Conservation (phyloP, 2,888 invertebrate species). For the Philopedon plagiatum region DNA sequence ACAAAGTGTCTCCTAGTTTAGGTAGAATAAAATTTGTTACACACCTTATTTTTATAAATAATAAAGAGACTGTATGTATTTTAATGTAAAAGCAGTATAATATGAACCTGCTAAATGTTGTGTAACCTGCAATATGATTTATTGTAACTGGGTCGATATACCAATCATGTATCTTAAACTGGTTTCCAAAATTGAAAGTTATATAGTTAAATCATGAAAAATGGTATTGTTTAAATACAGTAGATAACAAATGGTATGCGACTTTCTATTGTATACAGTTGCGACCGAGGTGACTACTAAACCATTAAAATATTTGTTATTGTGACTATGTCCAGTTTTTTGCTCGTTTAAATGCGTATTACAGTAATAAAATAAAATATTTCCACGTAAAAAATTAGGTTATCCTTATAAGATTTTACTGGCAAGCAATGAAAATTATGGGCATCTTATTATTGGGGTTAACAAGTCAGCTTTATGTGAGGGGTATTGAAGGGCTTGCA, state of each 20-base stretch:
- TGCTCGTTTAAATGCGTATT: neutral
- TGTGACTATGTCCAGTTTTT: neutral
- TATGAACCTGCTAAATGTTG: constrained; percentile 20
- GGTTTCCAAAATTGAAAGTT: constrained; percentile 58
- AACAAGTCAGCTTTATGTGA: no score
- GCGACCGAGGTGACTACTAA: neutral
- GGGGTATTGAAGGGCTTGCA: no score
- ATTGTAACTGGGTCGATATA: constrained; percentile 57
- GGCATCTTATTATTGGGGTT: no score
- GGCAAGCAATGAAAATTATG: no score
- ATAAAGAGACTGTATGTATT: neutral
- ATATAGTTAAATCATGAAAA: constrained; percentile 26
- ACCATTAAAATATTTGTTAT: neutral
- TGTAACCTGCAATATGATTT: constrained; percentile 47
- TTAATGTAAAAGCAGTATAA: neutral
- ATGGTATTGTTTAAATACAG: constrained; percentile 21
- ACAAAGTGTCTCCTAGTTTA: no score
- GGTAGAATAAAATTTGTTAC: neutral
- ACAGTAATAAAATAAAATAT: neutral
- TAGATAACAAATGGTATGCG: constrained; percentile 14
- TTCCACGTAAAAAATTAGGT: no score
- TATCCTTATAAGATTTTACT: no score
- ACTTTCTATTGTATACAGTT: constrained; percentile 13
- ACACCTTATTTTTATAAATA: neutral
- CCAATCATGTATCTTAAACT: constrained; percentile 51